phyloP scores from a whole-genome alignment of 2,797 vertebrate genomes.

The Capromys pilorides region DNA sequence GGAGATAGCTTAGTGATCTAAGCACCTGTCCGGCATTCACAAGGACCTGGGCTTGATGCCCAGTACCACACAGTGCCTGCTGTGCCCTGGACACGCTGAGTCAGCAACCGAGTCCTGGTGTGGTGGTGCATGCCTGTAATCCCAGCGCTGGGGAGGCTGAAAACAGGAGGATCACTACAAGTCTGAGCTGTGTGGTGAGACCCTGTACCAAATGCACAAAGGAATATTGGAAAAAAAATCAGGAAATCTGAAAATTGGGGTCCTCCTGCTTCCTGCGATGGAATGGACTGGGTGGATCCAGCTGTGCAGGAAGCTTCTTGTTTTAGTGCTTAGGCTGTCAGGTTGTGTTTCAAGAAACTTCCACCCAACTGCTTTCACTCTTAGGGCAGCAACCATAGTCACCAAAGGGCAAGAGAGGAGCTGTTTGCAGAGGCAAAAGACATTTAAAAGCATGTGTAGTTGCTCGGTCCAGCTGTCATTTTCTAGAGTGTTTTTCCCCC shows the following conservation, averaged over 20 bases:
- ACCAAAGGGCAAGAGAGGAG: neutral
- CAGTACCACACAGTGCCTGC: too few relatives aligned
- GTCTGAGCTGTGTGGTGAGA: too few relatives aligned
- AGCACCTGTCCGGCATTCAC: too few relatives aligned
- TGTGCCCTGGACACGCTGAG: too few relatives aligned
- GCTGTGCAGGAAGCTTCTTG: neutral
- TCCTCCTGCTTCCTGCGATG: rapidly evolving
- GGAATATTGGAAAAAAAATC: neutral
- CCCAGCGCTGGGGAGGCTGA: too few relatives aligned
- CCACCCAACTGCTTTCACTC: neutral
- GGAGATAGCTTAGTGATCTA: too few relatives aligned
- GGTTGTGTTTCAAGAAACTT: neutral
- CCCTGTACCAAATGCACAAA: too few relatives aligned
- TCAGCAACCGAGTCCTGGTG: too few relatives aligned
- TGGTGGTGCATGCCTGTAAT: too few relatives aligned
- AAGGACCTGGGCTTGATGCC: too few relatives aligned
- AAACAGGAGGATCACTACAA: too few relatives aligned
- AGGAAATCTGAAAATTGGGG: conserved; percentile 33
- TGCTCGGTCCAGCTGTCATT: conserved; percentile 14
- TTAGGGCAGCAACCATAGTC: neutral
- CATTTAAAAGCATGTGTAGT: conserved; percentile 36
- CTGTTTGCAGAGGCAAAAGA: neutral
- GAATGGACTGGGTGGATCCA: neutral
- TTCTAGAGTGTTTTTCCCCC: conserved; percentile 23
- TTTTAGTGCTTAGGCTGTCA: neutral